Evolutionary conservation across 1,140 invertebrate species (phyloP), one percentile per base, ranked within the genome.

Genomic region (Pogonognathellus flavescens): DNA sequence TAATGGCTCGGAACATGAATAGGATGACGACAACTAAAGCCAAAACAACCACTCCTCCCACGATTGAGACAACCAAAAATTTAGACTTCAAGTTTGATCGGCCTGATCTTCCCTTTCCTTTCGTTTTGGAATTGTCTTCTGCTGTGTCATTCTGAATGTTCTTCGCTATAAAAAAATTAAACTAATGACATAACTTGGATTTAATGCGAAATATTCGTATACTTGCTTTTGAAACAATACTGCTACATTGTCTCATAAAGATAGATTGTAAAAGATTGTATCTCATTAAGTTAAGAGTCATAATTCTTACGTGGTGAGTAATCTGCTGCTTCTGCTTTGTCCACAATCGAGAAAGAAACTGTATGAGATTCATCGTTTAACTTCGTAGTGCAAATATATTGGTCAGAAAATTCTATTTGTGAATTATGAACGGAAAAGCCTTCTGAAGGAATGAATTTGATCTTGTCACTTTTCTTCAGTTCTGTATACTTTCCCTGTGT

Each of bases 381-480:
- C 9, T 76, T 14, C 1, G 70, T 76, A 1, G 70, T 49, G 70
- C 70, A 76, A 76, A 76, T 50, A 49, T 76, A 76, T 18, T 76
- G 70, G 0, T 16, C 31, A 3, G 70, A 50, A 76, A 76, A 76
- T 10, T 76, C 41, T 50, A 76, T 0, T 18, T 18, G 9, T 5
- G 70, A 76, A 76, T 76, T 76, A 6, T 49, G 0, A n/a, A 76
- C 70, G 0, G 70, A 76, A 31, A 76, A 76, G n/a, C 70, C 70
- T n/a, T 49, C 31, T 8, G 11, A 49, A 50, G 70, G 70, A 8
- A 1, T 50, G 70, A 49, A 76, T 76, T 76, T 76, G 1, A 76
- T 31, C n/a, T 49, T n/a, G 0, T 50, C 70, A 8, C 70, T 31
- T 76, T 9, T 41, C 41, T 11, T 20, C 14, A 76, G 5, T 76